Conservation (phyloP, 2,888 invertebrate species). For the Amblyjoppa proteus region DNA sequence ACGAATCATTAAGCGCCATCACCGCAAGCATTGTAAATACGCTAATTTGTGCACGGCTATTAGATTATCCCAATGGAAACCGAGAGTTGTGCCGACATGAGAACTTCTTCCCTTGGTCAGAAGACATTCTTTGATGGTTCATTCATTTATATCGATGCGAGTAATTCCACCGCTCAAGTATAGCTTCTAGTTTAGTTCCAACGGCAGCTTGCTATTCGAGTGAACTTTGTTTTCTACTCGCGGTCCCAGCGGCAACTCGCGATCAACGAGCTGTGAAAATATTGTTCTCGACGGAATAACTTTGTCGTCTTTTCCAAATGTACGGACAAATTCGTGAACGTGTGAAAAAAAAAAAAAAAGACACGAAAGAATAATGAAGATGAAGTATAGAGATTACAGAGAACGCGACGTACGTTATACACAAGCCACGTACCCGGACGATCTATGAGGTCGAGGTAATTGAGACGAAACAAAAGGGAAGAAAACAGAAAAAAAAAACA, state of each 20-base stretch:
- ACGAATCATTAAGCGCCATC: slow-evolving; percentile 8
- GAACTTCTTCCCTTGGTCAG: slow-evolving; percentile 16
- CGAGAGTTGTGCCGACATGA: slow-evolving; percentile 20
- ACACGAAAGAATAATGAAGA: slow-evolving; percentile 20
- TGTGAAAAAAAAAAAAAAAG: slow-evolving; percentile 12
- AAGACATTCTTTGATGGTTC: slow-evolving; percentile 13
- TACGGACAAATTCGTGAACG: not conserved
- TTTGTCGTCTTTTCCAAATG: not conserved
- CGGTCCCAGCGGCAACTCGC: not conserved
- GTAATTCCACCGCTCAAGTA: slow-evolving; percentile 23
- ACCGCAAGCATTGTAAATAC: slow-evolving; percentile 35
- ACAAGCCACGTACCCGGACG: slow-evolving; percentile 39
- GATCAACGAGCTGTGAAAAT: not conserved
- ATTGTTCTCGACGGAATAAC: not conserved
- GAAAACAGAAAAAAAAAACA: slow-evolving; percentile 17
- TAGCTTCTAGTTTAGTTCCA: slow-evolving; percentile 12
- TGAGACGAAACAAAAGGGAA: not conserved
- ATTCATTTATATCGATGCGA: slow-evolving; percentile 19
- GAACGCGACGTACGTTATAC: slow-evolving; percentile 40
- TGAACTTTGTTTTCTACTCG: not conserved
- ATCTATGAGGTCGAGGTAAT: slow-evolving; percentile 24
- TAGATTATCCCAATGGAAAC: slow-evolving; percentile 40
- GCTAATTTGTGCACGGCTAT: slow-evolving; percentile 19
- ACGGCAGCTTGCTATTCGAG: slow-evolving; percentile 18
- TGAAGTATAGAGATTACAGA: slow-evolving; percentile 19